These are phyloP conservation scores for Hoplias malabaricus DNA, from an alignment of 2,113 vertebrate genomes.

Conservation along the genomic window DNA sequence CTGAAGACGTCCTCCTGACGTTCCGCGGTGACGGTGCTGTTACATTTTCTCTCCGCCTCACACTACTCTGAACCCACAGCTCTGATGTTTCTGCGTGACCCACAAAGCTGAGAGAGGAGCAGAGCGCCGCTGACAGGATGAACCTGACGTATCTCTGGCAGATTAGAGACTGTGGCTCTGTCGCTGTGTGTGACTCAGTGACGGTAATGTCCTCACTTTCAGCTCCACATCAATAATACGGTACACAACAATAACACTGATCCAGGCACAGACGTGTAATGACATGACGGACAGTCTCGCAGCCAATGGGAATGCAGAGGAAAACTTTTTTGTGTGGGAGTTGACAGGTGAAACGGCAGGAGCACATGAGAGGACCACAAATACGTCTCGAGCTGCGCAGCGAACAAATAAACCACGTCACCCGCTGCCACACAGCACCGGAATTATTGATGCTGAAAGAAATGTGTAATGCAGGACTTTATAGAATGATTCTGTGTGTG, in stretches of 20 bases:
- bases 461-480: too few relatives aligned
- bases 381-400: neutral
- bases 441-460: too few relatives aligned
- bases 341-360: neutral
- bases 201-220: constrained; percentile 1
- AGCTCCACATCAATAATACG: constrained; percentile 2
- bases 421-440: too few relatives aligned
- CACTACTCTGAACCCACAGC: too few relatives aligned
- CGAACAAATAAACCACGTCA: neutral
- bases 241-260: neutral
- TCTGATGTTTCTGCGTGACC: neutral
- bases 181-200: neutral
- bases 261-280: neutral
- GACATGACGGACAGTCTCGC: neutral
- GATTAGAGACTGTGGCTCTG: neutral
- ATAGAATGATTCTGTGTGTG: too few relatives aligned
- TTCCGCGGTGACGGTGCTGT: too few relatives aligned
- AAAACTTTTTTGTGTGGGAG: neutral
- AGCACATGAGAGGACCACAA: neutral
- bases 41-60: too few relatives aligned
- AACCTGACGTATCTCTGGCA: neutral
- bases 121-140: neutral
- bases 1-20: too few relatives aligned
- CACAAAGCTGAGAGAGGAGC: neutral
- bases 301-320: neutral